These are phyloP conservation scores for Drosophila melanogaster DNA, from an alignment of 1,140 invertebrate species.

Conservation along the genomic window Release_6_plus_ISO1_MT NT_033777.3:6103501-6104000, in stretches of 20 bases:
- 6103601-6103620: conserved; percentile 75
- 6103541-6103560: conserved; percentile 27
- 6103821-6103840: conserved; percentile 35
- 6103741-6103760: conserved; percentile 25
- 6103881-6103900: conserved; percentile 49
- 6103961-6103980: neutral
- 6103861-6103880: conserved; percentile 43
- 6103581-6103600: conserved; percentile 70
- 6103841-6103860: conserved; percentile 11
- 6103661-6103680: conserved; percentile 60
- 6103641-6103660: conserved; percentile 71
- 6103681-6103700: conserved; percentile 37
- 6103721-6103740: conserved; percentile 15
- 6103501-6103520: conserved; percentile 29
- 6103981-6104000: neutral
- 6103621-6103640: conserved; percentile 68
- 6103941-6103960: neutral
- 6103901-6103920: conserved; percentile 41
- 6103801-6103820: conserved; percentile 44
- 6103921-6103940: conserved; percentile 2
- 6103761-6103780: conserved; percentile 42
- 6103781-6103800: conserved; percentile 23
- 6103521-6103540: conserved; percentile 35
- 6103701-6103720: conserved; percentile 3
- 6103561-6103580: conserved; percentile 60